Percentiles rank a stretch among this genome's conserved stretches.
These are phyloP conservation scores for Arizona elegans DNA, from an alignment of 2,113 vertebrate genomes.

Conservation along the genomic window DNA sequence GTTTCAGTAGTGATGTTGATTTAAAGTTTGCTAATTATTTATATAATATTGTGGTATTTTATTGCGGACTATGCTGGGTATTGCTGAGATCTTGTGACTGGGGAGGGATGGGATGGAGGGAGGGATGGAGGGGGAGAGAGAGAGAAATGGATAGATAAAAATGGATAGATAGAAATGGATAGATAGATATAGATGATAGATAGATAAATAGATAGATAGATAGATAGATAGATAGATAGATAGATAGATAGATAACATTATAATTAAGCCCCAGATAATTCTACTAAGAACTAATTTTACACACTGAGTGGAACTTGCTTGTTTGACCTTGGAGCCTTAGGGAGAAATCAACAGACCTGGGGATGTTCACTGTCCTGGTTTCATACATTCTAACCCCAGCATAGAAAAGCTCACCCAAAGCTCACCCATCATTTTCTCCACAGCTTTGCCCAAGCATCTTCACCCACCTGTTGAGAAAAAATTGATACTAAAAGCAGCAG, in stretches of 20 bases:
- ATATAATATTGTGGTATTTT: not conserved
- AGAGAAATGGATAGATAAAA: no score
- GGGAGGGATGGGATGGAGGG: not conserved
- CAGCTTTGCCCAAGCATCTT: not conserved
- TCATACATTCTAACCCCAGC: not conserved
- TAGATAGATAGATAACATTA: not conserved
- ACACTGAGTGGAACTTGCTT: not conserved
- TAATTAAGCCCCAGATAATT: not conserved
- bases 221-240: not conserved
- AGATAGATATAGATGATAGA: no score
- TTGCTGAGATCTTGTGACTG: not conserved
- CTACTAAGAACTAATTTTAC: not conserved
- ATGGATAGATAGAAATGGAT: no score
- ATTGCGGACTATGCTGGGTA: not conserved
- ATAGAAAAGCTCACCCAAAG: not conserved
- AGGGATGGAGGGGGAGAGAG: no score
- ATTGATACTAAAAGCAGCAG: not conserved
- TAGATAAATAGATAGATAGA: no score
- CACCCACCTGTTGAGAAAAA: not conserved
- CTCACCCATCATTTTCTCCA: not conserved
- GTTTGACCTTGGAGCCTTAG: not conserved
- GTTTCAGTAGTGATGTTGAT: not conserved
- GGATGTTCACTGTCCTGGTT: slow-evolving; percentile 7
- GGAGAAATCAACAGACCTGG: not conserved
- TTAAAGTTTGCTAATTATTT: not conserved